These are phyloP conservation scores for Hippolais icterina DNA, from an alignment of 2,113 vertebrate species.

Conservation along the genomic window DNA sequence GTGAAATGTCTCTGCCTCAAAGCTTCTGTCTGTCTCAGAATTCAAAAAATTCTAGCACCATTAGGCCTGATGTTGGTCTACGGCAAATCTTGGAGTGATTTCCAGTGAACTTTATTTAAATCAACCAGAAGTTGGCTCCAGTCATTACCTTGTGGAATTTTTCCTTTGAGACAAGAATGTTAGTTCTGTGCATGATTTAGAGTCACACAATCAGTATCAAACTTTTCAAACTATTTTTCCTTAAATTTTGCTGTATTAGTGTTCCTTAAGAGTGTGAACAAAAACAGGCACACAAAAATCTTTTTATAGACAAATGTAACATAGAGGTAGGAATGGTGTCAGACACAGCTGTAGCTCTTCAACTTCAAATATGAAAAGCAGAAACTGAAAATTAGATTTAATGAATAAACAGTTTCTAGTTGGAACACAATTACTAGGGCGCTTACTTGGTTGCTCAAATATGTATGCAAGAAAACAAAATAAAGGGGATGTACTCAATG, in stretches of 20 bases:
- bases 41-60: background rate
- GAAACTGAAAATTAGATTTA: background rate
- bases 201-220: background rate
- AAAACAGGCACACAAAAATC: background rate
- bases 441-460: background rate
- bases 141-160: background rate
- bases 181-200: background rate
- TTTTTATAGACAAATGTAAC: background rate
- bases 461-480: background rate
- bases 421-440: background rate
- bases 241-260: background rate
- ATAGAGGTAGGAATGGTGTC: background rate
- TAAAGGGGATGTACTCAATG: background rate
- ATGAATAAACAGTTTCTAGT: background rate
- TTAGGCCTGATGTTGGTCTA: background rate
- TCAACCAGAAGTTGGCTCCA: background rate
- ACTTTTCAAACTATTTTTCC: background rate
- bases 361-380: background rate
- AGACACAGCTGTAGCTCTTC: background rate
- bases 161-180: background rate
- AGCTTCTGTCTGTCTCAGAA: background rate
- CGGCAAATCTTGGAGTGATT: background rate
- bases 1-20: background rate
- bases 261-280: background rate
- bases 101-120: background rate